phyloP scores from a whole-genome alignment of 2,888 invertebrate genomes.

The Cylloceria caligata region DNA sequence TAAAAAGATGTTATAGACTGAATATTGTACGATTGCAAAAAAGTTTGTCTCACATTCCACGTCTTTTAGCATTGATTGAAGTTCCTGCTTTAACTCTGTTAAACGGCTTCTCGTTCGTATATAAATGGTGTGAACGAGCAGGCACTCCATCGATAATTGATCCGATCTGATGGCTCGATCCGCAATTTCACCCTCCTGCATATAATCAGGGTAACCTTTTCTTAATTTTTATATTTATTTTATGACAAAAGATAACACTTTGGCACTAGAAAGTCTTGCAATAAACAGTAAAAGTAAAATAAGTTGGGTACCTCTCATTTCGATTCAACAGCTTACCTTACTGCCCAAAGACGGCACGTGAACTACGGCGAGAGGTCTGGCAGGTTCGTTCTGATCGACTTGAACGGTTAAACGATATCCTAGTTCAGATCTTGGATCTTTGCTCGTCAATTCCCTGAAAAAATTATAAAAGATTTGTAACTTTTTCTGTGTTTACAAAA shows the following conservation, averaged over 20 bases:
- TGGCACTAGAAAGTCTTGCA: not conserved
- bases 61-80: conserved; percentile 90
- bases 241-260: not conserved
- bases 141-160: conserved; percentile 96
- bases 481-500: not conserved
- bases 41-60: conserved; percentile 88
- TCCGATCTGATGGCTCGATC: conserved; percentile 94
- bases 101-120: conserved; percentile 94
- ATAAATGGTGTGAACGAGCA: conserved; percentile 97
- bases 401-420: conserved; percentile 96
- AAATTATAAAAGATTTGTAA: not conserved
- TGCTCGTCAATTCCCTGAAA: conserved; percentile 86
- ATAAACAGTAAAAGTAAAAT: too few relatives aligned
- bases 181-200: conserved; percentile 88
- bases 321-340: conserved; percentile 85
- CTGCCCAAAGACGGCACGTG: conserved; percentile 89
- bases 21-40: not conserved
- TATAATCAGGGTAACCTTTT: not conserved
- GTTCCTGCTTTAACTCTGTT: conserved; percentile 92
- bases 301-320: too few relatives aligned
- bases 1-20: not conserved
- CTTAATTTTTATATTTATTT: not conserved
- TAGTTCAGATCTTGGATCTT: conserved; percentile 93
- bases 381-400: conserved; percentile 93
- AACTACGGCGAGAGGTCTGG: conserved; percentile 90